A percentile compares a stretch with the other conserved stretches of the same genome.
These are phyloP conservation scores for Papilio xuthus DNA, from an alignment of 1,140 invertebrate species.

Conservation along the genomic window DNA sequence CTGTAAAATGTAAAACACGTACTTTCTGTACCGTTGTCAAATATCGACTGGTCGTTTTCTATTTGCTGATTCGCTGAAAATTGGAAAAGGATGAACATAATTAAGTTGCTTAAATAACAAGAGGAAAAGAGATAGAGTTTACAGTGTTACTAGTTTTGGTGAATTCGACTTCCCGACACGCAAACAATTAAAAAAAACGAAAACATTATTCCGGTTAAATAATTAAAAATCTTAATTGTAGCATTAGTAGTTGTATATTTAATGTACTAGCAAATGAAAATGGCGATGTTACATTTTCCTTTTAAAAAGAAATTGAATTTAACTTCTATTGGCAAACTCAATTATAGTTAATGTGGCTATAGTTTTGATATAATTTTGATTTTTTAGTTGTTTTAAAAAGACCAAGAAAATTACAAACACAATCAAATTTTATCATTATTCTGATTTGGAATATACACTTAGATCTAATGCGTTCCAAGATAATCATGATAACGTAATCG, in stretches of 20 bases:
- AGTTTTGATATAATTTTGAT: not conserved
- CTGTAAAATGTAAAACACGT: slow-evolving; percentile 35
- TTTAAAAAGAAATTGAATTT: no score
- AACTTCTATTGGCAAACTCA: no score
- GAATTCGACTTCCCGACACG: not conserved
- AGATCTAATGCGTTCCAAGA: not conserved
- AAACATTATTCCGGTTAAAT: not conserved
- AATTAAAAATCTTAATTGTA: no score
- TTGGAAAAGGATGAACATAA: slow-evolving; percentile 34
- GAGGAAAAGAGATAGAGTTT: slow-evolving; percentile 40
- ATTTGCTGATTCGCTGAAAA: not conserved
- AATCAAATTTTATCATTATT: not conserved
- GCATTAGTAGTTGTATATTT: no score
- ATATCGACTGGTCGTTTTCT: slow-evolving; percentile 50
- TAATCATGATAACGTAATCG: not conserved
- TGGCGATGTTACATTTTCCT: no score
- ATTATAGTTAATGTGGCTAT: not conserved
- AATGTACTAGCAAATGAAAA: no score
- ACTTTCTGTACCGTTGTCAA: slow-evolving; percentile 43
- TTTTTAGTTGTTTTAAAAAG: not conserved
- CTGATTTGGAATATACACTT: not conserved
- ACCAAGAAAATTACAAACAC: not conserved
- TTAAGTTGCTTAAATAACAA: slow-evolving; percentile 40
- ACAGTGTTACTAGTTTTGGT: not conserved
- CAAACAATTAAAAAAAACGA: not conserved